Conservation (phyloP, 2,888 invertebrate genomes). For the Epistrophe eligans region DNA sequence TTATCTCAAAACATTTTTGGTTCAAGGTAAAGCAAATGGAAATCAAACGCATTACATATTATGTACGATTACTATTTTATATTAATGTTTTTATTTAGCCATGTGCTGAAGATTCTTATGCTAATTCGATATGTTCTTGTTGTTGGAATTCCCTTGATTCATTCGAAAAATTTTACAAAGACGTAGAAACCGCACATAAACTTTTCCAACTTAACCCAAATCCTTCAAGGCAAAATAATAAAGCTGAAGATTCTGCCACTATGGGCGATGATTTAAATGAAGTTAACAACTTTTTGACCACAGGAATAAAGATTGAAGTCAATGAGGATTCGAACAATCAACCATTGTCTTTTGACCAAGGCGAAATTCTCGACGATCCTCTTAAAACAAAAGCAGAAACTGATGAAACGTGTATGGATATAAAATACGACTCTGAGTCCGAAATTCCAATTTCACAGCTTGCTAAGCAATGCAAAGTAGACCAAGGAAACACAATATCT, state of each 20-base stretch:
- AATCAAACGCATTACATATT: no score
- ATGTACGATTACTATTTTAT: no score
- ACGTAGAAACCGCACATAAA: conserved; percentile 1
- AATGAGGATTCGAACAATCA: conserved; percentile 6
- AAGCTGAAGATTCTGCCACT: neutral
- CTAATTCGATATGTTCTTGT: neutral
- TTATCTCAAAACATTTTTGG: conserved; percentile 33
- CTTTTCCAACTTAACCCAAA: neutral
- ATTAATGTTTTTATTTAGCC: neutral
- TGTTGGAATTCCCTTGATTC: conserved; percentile 26
- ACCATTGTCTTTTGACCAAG: neutral
- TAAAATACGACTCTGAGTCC: conserved; percentile 18
- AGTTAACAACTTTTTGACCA: neutral
- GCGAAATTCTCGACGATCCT: neutral
- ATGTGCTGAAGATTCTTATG: conserved; percentile 1
- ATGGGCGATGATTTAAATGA: neutral
- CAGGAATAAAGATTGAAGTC: conserved; percentile 18
- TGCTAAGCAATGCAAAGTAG: neutral
- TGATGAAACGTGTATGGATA: neutral
- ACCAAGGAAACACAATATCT: neutral
- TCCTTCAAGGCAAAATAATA: neutral
- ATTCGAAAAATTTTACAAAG: conserved; percentile 11
- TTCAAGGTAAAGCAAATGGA: neutral
- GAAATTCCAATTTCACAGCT: conserved; percentile 28
- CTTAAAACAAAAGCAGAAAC: neutral